These are phyloP conservation scores for Hypanus sabinus DNA, from an alignment of 2,113 vertebrate species.

Conservation along the genomic window DNA sequence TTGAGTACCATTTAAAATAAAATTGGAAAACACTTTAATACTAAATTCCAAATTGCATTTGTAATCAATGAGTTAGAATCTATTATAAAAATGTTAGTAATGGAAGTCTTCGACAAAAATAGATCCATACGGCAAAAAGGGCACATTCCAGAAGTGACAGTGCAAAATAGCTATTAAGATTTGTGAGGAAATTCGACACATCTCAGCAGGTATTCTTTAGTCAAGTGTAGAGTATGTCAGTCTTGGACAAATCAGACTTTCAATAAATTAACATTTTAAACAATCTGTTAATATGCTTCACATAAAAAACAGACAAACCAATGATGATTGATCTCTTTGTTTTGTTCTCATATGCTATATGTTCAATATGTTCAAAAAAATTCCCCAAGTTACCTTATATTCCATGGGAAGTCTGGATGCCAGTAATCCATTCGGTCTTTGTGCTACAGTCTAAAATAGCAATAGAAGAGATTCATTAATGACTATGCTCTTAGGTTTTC, in stretches of 20 bases:
- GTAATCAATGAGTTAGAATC: not conserved
- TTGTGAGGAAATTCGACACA: not conserved
- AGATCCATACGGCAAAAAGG: not conserved
- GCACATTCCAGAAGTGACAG: not conserved
- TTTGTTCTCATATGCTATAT: not conserved
- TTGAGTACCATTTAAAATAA: not conserved
- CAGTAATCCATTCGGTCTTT: constrained; percentile 58
- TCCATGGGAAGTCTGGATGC: constrained; percentile 64
- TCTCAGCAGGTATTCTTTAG: not conserved
- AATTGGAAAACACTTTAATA: not conserved
- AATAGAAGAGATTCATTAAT: constrained; percentile 34
- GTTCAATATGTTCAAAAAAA: not conserved
- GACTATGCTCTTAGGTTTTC: not conserved
- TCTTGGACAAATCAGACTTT: not conserved
- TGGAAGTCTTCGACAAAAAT: not conserved
- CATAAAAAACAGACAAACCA: not conserved
- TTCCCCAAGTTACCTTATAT: constrained; percentile 64
- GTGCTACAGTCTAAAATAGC: constrained; percentile 54
- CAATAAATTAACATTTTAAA: not conserved
- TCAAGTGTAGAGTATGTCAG: not conserved
- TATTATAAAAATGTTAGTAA: not conserved
- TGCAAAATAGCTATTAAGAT: not conserved
- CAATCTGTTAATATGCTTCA: not conserved
- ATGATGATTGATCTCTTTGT: not conserved
- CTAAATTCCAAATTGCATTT: not conserved